Evolutionary conservation across 2,888 invertebrate genomes (phyloP).

Genomic region (Cybosia mesomella): DNA sequence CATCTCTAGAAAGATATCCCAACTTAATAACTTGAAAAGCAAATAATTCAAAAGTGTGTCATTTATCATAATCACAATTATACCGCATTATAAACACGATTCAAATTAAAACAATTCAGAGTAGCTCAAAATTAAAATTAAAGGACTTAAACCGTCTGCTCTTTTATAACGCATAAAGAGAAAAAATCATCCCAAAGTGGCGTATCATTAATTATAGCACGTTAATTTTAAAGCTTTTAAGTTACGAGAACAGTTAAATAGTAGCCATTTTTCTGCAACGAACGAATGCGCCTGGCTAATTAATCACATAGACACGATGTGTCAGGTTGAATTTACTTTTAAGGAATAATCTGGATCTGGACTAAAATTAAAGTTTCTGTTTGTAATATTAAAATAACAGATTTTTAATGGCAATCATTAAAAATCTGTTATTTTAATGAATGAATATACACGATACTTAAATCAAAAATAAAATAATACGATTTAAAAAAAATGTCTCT

Average conservation of each 20-base stretch:
- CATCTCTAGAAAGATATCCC: neutral
- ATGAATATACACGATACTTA: too few species aligned
- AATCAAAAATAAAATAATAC: too few species aligned
- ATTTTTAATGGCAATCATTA: too few species aligned
- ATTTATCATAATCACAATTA: neutral
- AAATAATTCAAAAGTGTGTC: neutral
- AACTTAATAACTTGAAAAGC: neutral
- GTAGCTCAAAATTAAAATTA: neutral
- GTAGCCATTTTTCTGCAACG: constrained; percentile 39
- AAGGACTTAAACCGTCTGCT: constrained; percentile 5
- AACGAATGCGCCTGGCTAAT: constrained; percentile 37
- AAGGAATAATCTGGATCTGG: neutral
- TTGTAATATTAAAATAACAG: too few species aligned
- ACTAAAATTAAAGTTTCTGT: too few species aligned
- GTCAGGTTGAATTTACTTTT: constrained; percentile 7
- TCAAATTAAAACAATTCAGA: neutral
- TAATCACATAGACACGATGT: constrained; percentile 28
- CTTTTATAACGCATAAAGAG: constrained; percentile 5
- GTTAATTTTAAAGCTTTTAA: constrained; percentile 47
- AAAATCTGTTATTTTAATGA: too few species aligned
- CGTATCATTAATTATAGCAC: constrained; percentile 38
- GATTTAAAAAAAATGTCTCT: too few species aligned
- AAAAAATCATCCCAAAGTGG: constrained; percentile 17
- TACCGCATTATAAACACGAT: neutral
- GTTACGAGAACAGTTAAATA: constrained; percentile 36